A percentile compares a stretch with the other conserved stretches of the same genome.
Evolutionary conservation across 2,113 vertebrate species (phyloP).

Genomic region (Otolemur garnettii): DNA sequence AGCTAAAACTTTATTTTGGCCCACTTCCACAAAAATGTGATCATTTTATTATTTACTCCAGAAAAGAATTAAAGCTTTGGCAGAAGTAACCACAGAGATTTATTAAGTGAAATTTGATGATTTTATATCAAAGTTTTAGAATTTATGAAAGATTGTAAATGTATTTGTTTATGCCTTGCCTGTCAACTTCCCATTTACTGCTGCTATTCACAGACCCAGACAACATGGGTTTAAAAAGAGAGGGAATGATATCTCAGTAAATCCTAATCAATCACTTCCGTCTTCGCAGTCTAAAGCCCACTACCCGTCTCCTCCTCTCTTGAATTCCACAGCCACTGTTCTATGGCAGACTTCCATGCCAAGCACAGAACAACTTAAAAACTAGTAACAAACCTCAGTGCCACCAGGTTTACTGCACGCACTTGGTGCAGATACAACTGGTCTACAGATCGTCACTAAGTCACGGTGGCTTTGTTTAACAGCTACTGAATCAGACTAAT

Average conservation of each 20-base stretch:
- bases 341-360: conserved; percentile 20
- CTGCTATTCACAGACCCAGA: neutral
- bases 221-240: neutral
- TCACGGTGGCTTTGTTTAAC: conserved; percentile 8
- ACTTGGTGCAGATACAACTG: neutral
- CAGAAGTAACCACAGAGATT: conserved; percentile 17
- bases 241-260: neutral
- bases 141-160: conserved; percentile 11
- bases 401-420: neutral
- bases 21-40: conserved; percentile 8
- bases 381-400: neutral
- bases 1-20: conserved; percentile 46
- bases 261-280: neutral
- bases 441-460: neutral
- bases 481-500: conserved; percentile 1
- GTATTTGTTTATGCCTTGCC: neutral
- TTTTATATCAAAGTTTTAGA: neutral
- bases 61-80: conserved; percentile 11
- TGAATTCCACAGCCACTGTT: conserved; percentile 28
- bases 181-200: neutral
- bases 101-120: neutral
- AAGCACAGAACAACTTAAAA: neutral
- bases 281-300: neutral
- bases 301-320: neutral
- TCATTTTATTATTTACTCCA: conserved; percentile 38